Base-by-base conservation (phyloP, 1,140 invertebrate genomes). In the Caenorhabditis latens region DNA sequence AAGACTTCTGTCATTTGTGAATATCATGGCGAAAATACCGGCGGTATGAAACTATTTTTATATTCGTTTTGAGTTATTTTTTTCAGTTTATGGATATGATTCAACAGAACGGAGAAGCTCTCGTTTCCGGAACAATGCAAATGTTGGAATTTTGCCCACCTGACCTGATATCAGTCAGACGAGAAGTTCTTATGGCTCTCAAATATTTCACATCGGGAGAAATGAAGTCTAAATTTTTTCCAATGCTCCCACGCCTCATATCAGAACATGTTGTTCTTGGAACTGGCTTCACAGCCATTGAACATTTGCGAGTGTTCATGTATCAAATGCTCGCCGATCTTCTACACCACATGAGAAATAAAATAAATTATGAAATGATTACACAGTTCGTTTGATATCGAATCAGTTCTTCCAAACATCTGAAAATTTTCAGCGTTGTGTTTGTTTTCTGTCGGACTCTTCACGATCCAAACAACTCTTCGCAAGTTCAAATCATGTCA, bases 311-410 rank as follows among this genome's bases (percentile, higher is more conserved):
- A 48, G 43, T 53, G 13, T 83, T 67, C 40, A 75, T 88, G 57
- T 88, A 88, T 65, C 67, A 84, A 43, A 84, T 84, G 50, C 67
- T 88, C 3, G 87, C 87, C 13, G 87, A 88, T 53, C 84, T 88
- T n/a, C 48, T 88, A 19, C 87, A 88, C 82, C 87, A 88, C 48
- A 84, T 85, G 32, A 48, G 87, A n/a, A n/a, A 19, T 61, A 42
- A 46, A 53, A 48, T 88, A 5, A 21, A n/a, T 40, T 88, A 79
- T 32, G 85, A 85, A 19, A 48, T 88, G 83, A 40, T 88, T 1
- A n/a, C 61, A 43, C 87, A 88, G 84, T 87, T n/a, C 48, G 86
- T 83, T 85, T 67, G 4, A 32, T 43, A 19, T 5, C 7, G 14
- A 75, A 11, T 79, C 2, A 58, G n/a, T 21, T n/a, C 24, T 58